Conservation (phyloP, 2,113 vertebrate genomes). For the Callospermophilus lateralis region DNA sequence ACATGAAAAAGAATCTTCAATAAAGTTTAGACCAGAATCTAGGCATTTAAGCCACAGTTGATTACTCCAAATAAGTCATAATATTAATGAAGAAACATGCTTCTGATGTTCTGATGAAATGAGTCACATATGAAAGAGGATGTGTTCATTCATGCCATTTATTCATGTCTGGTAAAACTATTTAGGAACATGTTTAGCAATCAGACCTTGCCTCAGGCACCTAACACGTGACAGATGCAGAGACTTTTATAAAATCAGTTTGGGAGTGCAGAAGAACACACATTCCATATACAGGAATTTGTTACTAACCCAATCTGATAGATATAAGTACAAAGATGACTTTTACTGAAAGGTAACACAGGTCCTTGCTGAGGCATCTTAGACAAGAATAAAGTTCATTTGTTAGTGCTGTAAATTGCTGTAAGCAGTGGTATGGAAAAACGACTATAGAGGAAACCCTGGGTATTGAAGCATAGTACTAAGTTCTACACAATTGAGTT, state of each 20-base stretch:
- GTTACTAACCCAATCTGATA: not conserved
- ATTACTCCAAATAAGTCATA: not conserved
- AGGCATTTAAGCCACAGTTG: not conserved
- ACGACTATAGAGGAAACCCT: not conserved
- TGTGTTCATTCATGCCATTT: not conserved
- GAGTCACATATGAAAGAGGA: not conserved
- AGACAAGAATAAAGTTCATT: not conserved
- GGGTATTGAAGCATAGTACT: not conserved
- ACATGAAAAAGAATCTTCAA: not conserved
- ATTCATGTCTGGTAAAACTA: not conserved
- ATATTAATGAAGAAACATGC: not conserved
- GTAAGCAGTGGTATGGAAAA: not conserved
- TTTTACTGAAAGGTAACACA: conserved; percentile 11
- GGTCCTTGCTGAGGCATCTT: not conserved
- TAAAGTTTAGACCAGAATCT: not conserved
- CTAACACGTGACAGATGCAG: not conserved
- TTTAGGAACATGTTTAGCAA: not conserved
- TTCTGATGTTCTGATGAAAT: not conserved
- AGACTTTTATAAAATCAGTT: not conserved
- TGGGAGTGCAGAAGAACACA: not conserved
- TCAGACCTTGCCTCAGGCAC: not conserved
- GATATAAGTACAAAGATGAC: not conserved
- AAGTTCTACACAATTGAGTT: not conserved
- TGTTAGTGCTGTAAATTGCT: not conserved
- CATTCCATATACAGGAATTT: not conserved